Percentiles rank a stretch among this genome's conserved stretches.
These are phyloP conservation scores for Andrena bucephala DNA, from an alignment of 2,888 invertebrate genomes.

Conservation along the genomic window DNA sequence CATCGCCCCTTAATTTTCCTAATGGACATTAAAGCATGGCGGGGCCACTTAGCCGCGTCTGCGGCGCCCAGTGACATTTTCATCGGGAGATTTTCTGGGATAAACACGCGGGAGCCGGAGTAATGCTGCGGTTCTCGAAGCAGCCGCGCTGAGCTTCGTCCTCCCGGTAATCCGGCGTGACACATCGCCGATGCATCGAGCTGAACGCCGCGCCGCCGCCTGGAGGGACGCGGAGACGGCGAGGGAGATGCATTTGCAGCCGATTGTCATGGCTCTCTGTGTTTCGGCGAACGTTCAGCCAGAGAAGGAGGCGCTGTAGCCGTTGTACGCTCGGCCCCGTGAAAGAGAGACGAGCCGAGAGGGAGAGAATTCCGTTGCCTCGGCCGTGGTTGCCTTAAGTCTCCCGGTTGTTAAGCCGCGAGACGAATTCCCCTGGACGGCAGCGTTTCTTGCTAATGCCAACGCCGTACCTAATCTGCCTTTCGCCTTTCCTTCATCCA, in stretches of 20 bases:
- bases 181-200: slow-evolving; percentile 70
- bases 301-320: slow-evolving; percentile 19
- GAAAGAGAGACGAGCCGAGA: neutral
- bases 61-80: slow-evolving; percentile 58
- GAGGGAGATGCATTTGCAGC: slow-evolving; percentile 66
- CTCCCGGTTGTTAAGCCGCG: slow-evolving; percentile 74
- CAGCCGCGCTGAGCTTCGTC: slow-evolving; percentile 60
- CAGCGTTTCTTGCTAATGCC: slow-evolving; percentile 71
- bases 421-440: slow-evolving; percentile 75
- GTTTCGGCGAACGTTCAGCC: slow-evolving; percentile 52
- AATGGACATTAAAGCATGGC: slow-evolving; percentile 60
- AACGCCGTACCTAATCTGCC: slow-evolving; percentile 73
- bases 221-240: slow-evolving; percentile 18
- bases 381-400: slow-evolving; percentile 65
- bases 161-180: slow-evolving; percentile 69
- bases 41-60: slow-evolving; percentile 53
- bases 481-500: slow-evolving; percentile 68
- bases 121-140: slow-evolving; percentile 65
- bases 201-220: slow-evolving; percentile 42
- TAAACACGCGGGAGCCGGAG: slow-evolving; percentile 62
- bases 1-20: slow-evolving; percentile 57
- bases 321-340: neutral
- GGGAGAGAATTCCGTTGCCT: slow-evolving; percentile 34
- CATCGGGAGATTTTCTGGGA: slow-evolving; percentile 65
- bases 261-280: slow-evolving; percentile 63